Base-by-base conservation (phyloP, 2,113 vertebrate genomes). In the Notothenia coriiceps region DNA sequence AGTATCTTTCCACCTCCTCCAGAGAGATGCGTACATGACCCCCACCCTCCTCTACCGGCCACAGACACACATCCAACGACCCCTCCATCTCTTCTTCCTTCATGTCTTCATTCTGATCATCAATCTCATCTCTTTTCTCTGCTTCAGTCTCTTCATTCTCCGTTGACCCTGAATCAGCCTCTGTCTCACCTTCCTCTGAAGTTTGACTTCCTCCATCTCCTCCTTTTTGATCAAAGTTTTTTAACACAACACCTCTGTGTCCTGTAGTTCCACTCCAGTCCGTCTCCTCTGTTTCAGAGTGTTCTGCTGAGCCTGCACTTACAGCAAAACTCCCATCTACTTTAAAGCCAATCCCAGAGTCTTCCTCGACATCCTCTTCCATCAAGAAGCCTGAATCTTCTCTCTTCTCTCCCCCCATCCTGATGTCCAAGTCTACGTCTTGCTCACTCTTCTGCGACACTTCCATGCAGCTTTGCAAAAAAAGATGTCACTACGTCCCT, bases 1-100 rank as follows among this genome's bases (percentile, higher is more conserved):
- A 89, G 83, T 93, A 95, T 74, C 79, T 90, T 80, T 94, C 84
- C 76, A 89, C 91, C 74, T 95, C 94, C 68, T 93, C 85, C 52
- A 95, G 84, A 60, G 90, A 85, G 70, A 95, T 93, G 35, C 87
- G 79, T 2, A 94, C 77, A 7, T 67, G 83, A 73, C 54, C 70
- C n/a, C 85, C 54, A 1, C 51, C 78, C 63, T 74, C 47, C 55
- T 83, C 66, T 22, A 89, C 59, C 1, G 91, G 88, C 59, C 61
- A 63, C 77, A 82, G 85, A 86, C 75, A 68, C 71, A 87, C 86
- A 54, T 75, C 54, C 77, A 81, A 13, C 9, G 6, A 72, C 70
- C 68, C 74, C 64, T 66, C 74, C 49, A 11, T 35, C 47, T 50
- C 25, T 43, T 57, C 76, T 9, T 74, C 69, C 60, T 64, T 17